Evolutionary conservation across 2,113 vertebrate genomes (phyloP).

Genomic region (Grantiella picta): DNA sequence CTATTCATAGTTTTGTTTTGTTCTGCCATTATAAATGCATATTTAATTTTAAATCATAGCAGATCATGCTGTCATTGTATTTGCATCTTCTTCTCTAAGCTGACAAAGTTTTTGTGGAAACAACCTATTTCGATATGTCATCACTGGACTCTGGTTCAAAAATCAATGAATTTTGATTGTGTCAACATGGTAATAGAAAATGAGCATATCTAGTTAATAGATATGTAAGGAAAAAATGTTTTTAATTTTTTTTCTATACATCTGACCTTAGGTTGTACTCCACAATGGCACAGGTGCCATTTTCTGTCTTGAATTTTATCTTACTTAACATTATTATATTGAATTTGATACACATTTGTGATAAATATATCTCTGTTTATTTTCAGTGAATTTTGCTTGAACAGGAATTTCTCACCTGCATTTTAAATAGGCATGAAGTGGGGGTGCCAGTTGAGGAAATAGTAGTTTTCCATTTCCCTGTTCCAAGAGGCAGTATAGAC

Average conservation of each 20-base stretch:
- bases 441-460: neutral
- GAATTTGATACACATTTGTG: neutral
- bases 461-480: neutral
- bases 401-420: neutral
- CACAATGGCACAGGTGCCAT: neutral
- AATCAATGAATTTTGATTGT: neutral
- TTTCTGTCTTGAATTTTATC: conserved; percentile 1
- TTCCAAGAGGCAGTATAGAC: neutral
- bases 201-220: neutral
- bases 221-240: neutral
- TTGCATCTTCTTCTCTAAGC: neutral
- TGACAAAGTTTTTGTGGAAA: neutral
- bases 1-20: neutral
- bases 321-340: neutral
- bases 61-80: neutral
- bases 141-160: neutral
- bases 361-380: neutral
- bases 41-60: neutral
- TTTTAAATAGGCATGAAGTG: neutral
- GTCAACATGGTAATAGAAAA: neutral
- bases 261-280: neutral
- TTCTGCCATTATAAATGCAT: neutral
- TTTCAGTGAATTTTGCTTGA: neutral
- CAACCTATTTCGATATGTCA: neutral
- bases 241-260: neutral